phyloP scores from a whole-genome alignment of 2,797 vertebrate genomes.

The Limosa lapponica region DNA sequence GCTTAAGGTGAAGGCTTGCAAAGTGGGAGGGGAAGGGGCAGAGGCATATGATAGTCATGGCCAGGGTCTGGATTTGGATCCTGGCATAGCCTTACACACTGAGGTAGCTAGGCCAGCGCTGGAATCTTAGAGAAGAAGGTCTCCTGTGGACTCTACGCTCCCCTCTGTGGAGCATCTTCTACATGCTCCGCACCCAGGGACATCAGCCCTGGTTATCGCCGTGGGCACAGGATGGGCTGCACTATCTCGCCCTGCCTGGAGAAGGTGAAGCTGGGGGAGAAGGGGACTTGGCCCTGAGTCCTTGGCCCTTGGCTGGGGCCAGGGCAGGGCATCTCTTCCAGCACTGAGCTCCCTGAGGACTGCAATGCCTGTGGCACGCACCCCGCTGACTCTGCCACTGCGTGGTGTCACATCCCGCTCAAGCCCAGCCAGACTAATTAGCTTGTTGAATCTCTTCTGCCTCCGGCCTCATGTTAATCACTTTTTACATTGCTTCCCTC shows the following conservation, averaged over 20 bases:
- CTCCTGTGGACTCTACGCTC: background rate
- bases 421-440: conserved; percentile 61
- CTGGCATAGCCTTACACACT: background rate
- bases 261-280: background rate
- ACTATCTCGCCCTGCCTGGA: background rate
- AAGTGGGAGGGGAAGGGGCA: background rate
- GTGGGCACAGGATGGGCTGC: background rate
- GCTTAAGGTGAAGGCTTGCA: background rate
- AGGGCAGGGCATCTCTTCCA: background rate
- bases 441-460: conserved; percentile 51
- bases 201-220: background rate
- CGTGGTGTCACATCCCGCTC: background rate
- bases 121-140: background rate
- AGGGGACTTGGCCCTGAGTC: background rate
- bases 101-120: background rate
- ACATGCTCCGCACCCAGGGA: accelerated
- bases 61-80: background rate
- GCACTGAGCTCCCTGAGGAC: background rate
- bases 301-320: background rate
- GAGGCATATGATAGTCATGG: background rate
- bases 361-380: accelerated
- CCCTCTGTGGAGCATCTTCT: background rate
- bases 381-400: background rate
- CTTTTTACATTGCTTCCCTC: conserved; percentile 44
- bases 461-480: conserved; percentile 57